These are phyloP conservation scores for Pongo pygmaeus DNA, from an alignment of 2,113 vertebrate genomes.

Conservation along the genomic window DNA sequence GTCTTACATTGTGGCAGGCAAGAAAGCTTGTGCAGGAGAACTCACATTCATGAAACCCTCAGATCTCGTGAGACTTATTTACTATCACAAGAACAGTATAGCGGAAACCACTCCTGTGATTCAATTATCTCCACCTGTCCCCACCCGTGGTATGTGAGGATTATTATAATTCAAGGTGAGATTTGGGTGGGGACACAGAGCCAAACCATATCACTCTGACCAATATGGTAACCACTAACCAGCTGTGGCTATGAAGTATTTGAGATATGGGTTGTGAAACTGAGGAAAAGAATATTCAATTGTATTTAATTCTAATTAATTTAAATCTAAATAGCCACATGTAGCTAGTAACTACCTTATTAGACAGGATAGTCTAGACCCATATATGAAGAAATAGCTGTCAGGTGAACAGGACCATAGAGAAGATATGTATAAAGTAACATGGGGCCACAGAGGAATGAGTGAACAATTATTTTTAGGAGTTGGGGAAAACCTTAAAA, in stretches of 20 bases:
- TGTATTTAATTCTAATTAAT: neutral
- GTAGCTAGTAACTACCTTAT: neutral
- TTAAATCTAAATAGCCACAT: neutral
- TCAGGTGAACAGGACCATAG: neutral
- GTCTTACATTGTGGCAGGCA: no score
- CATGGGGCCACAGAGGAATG: neutral
- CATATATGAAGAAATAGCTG: neutral
- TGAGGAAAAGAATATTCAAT: conserved; percentile 9
- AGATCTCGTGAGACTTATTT: no score
- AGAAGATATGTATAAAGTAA: neutral
- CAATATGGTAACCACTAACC: neutral
- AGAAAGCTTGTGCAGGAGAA: no score
- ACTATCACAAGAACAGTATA: no score
- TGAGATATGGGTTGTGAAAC: neutral
- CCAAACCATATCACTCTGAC: neutral
- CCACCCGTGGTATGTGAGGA: no score
- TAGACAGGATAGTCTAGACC: neutral
- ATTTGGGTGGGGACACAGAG: no score
- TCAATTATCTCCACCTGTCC: no score
- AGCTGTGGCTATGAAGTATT: neutral
- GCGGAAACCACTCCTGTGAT: no score
- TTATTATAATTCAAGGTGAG: no score
- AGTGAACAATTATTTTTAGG: neutral
- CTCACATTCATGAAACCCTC: no score
- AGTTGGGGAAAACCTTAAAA: neutral